Base-by-base conservation (phyloP, 2,113 vertebrate species). In the Corydoras sp. region DNA sequence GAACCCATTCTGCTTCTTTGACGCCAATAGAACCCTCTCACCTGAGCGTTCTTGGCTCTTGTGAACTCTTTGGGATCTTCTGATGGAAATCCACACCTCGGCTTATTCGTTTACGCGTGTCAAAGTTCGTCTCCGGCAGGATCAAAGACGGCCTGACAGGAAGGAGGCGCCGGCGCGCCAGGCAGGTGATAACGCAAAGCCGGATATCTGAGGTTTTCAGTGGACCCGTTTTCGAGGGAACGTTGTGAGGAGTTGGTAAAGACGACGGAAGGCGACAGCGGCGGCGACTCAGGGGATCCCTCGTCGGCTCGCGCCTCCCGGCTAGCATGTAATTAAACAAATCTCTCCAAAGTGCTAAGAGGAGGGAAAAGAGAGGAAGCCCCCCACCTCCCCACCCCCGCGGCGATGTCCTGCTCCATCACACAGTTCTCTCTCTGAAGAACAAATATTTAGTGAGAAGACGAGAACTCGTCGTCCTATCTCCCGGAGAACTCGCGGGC, bases 261-360 rank as follows among this genome's bases (percentile, higher is more conserved):
- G 73, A 76, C 30, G 3, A 68, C 81, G 81, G 81, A 77, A 82
- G 80, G 74, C 76, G 77, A 78, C 68, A 65, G 77, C n/a, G n/a
- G n/a, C n/a, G n/a, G n/a, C n/a, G n/a, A n/a, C 81, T 80, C 79
- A 72, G 65, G 68, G 73, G 75, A 79, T 63, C 78, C 61, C 24
- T 50, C 35, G 29, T 83, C 80, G 84, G 81, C 86, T 84, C 81
- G 83, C 74, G 65, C 76, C 80, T 79, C 78, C 74, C 73, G 82
- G 79, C 78, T 30, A 31, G 76, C 79, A 56, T 69, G 75, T 78
- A 88, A 86, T 87, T 86, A 89, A 87, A 82, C 80, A 79, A 67
- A 85, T 81, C 81, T 74, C 73, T 9, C 48, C 15, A 69, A 60
- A 66, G 48, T 55, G 69, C 11, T 13, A 8, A 67, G 64, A 59